Evolutionary conservation across 2,888 invertebrate species (phyloP), one percentile per base, ranked within the genome.

Genomic region (Hartigia nigra): DNA sequence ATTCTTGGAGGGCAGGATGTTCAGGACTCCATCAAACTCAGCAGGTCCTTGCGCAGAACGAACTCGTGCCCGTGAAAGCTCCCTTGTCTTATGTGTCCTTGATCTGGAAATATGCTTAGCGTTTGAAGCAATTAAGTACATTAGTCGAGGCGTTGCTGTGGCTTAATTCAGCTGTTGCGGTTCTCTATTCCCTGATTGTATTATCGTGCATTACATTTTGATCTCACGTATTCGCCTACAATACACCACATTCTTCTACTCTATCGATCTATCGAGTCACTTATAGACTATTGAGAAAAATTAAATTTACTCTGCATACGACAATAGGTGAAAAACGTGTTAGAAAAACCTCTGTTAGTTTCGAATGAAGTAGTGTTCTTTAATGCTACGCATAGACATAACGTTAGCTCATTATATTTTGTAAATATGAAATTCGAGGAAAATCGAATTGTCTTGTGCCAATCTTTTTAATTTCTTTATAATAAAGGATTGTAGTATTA

Each of bases 101-200:
- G 89, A 85, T 90, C 86, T 86, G 86, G 89, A 90, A 90, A 90
- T 90, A 90, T 90, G 90, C 90, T 90, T 86, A 86, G 85, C 90
- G 90, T 91, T 91, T 91, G 90, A 90, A 88, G 90, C 90, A 90
- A 91, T 91, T 90, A 90, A 86, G 84, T 78, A 84, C 82, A 88
- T 88, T 89, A 89, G 83, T 85, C 78, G 80, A 82, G 85, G 83
- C 81, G 85, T 75, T 75, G 77, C 37, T 31, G 31, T 34, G 76
- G 36, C 76, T 85, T 85, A 83, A 86, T 83, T 83, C 39, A 23
- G 39, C 5, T 23, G 39, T 23, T 55, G 39, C 39, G 23, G 2
- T 9, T 23, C 2, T 23, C 14, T 55, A 23, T 23, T 23, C 23
- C 5, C 39, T 23, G 23, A 55, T 55, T 55, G 39, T 23, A 55